These are phyloP conservation scores for Raja brachyura DNA, from an alignment of 2,113 vertebrate genomes.

Conservation along the genomic window DNA sequence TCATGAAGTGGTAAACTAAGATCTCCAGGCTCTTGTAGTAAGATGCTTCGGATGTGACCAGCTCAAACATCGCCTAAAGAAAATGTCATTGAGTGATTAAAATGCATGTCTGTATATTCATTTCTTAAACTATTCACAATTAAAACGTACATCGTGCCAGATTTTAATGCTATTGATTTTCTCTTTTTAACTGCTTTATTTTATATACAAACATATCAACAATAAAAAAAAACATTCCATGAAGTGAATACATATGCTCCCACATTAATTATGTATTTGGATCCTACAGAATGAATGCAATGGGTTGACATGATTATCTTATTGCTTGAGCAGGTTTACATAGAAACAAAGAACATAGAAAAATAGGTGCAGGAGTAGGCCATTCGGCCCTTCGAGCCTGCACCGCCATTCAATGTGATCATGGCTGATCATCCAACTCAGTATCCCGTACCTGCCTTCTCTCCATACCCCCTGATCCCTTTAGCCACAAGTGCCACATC, in stretches of 20 bases:
- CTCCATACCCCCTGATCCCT: no score
- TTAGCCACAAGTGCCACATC: no score
- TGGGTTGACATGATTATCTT: neutral
- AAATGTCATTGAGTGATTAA: neutral
- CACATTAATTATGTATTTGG: neutral
- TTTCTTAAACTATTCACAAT: conserved; percentile 20
- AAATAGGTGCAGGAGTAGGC: no score
- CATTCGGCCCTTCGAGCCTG: no score
- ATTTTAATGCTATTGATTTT: conserved; percentile 40
- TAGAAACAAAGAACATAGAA: no score
- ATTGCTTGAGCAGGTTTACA: neutral
- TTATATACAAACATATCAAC: conserved; percentile 43
- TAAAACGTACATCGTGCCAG: neutral
- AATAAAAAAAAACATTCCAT: conserved; percentile 40
- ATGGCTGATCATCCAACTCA: no score
- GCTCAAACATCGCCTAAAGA: conserved; percentile 87
- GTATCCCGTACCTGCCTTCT: no score
- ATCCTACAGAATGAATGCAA: neutral
- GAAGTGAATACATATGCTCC: conserved; percentile 38
- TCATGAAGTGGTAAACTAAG: conserved; percentile 86
- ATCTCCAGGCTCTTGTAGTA: conserved; percentile 93
- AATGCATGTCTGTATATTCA: conserved; percentile 25
- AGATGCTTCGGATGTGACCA: conserved; percentile 87
- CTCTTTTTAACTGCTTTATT: conserved; percentile 38
- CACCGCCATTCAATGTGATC: no score